phyloP scores from a whole-genome alignment of 1,140 invertebrate genomes.

The Drosophila ironensis region DNA sequence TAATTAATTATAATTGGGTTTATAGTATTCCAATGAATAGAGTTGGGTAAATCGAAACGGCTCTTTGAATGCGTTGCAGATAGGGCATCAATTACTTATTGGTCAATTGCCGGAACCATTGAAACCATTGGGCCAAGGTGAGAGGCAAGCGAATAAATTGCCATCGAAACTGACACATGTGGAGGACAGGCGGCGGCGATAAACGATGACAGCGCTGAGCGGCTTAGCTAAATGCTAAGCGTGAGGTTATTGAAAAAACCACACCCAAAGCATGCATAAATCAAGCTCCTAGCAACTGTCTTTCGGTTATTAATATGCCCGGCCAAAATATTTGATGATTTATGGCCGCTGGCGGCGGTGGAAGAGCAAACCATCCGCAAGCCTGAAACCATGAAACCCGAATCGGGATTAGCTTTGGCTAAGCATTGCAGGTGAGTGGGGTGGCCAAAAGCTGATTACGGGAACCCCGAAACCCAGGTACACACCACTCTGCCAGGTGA shows the following conservation, averaged over 20 bases:
- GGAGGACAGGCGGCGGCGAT: constrained; percentile 2
- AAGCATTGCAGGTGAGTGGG: constrained; percentile 15
- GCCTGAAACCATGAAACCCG: too few species aligned
- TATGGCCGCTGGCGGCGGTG: constrained; percentile 45
- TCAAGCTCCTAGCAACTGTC: constrained; percentile 57
- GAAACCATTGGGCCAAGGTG: not conserved
- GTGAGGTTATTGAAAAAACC: constrained; percentile 49
- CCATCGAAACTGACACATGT: constrained; percentile 25
- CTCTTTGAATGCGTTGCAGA: not conserved
- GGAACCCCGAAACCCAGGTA: not conserved
- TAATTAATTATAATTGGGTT: constrained; percentile 41
- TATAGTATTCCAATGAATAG: constrained; percentile 2
- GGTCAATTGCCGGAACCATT: constrained; percentile 25
- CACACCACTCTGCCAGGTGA: constrained; percentile 2
- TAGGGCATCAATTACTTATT: constrained; percentile 7
- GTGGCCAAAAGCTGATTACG: constrained; percentile 51
- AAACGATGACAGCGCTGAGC: constrained; percentile 24
- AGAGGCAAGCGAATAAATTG: constrained; percentile 24
- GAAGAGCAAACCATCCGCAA: constrained; percentile 7
- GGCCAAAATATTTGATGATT: constrained; percentile 62
- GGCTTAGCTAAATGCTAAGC: constrained; percentile 24
- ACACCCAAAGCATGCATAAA: constrained; percentile 48
- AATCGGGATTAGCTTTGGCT: constrained; percentile 41
- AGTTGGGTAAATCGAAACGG: not conserved
- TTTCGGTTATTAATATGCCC: constrained; percentile 71